phyloP scores from a whole-genome alignment of 2,113 vertebrate genomes.

The Marcusenius ussheri region DNA sequence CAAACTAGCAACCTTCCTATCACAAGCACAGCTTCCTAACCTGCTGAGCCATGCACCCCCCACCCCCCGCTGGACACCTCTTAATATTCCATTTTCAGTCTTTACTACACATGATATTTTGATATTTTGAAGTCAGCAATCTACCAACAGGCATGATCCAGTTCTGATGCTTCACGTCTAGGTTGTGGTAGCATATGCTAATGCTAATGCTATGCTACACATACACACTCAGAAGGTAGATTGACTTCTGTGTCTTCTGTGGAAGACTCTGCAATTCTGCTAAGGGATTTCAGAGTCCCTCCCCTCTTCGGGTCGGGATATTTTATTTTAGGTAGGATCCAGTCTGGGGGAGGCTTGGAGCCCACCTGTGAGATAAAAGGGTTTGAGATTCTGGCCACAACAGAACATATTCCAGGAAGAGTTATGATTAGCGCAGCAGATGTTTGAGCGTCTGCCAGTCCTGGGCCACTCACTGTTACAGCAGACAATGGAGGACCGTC shows the following conservation, averaged over 20 bases:
- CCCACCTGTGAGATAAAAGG: background rate
- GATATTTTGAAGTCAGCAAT: background rate
- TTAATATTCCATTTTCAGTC: background rate
- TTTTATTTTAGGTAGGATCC: background rate
- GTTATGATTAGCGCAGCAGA: background rate
- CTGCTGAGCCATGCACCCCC: background rate
- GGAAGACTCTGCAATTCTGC: background rate
- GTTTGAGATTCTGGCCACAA: background rate
- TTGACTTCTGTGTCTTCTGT: background rate
- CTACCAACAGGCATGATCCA: background rate
- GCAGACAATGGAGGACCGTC: background rate
- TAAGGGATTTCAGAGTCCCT: background rate
- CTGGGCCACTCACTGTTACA: background rate
- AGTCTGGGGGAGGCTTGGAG: background rate
- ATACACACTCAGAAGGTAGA: background rate
- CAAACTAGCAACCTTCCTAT: background rate
- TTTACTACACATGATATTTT: background rate
- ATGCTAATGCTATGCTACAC: background rate
- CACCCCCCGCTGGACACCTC: background rate
- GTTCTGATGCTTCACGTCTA: background rate
- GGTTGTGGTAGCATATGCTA: background rate
- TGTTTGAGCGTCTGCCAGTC: background rate
- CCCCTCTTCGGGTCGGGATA: background rate
- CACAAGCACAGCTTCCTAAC: background rate
- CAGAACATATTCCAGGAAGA: background rate